phyloP scores from a whole-genome alignment of 2,797 vertebrate genomes.

The Falco peregrinus region DNA sequence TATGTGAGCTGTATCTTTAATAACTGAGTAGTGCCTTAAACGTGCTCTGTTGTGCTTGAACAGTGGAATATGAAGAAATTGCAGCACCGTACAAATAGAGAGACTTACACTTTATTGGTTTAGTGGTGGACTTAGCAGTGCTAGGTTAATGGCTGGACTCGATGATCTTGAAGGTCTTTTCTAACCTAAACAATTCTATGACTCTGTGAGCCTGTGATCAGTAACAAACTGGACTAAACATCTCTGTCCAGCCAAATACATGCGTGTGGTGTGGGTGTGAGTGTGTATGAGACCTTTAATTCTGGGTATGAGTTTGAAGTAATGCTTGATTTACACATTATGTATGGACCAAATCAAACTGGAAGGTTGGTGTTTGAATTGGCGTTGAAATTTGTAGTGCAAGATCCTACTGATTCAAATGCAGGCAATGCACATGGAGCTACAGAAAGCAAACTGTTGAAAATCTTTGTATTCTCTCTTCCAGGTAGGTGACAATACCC shows the following conservation, averaged over 20 bases:
- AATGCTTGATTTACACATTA: background rate
- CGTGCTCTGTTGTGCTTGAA: background rate
- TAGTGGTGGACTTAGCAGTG: no score
- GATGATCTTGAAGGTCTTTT: no score
- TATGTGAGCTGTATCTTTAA: background rate
- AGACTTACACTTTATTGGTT: background rate
- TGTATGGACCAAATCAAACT: background rate
- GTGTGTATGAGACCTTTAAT: background rate
- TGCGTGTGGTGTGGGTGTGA: background rate
- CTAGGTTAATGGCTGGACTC: no score
- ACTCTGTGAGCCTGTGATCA: no score
- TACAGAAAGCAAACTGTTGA: background rate
- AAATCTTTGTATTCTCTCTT: background rate
- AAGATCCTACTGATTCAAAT: background rate
- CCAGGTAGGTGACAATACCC: background rate
- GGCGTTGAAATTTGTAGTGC: background rate
- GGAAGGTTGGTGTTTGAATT: background rate
- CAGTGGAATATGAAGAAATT: background rate
- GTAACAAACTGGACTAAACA: background rate
- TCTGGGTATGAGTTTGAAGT: background rate
- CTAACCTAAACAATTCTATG: no score
- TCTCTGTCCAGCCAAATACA: background rate
- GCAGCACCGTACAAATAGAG: background rate
- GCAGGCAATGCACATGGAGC: background rate
- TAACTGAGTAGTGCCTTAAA: background rate